Percentiles rank a stretch among this genome's conserved stretches.
Evolutionary conservation across 2,797 vertebrate genomes (phyloP).

Genomic region (Gadopsis bispinosus): DNA sequence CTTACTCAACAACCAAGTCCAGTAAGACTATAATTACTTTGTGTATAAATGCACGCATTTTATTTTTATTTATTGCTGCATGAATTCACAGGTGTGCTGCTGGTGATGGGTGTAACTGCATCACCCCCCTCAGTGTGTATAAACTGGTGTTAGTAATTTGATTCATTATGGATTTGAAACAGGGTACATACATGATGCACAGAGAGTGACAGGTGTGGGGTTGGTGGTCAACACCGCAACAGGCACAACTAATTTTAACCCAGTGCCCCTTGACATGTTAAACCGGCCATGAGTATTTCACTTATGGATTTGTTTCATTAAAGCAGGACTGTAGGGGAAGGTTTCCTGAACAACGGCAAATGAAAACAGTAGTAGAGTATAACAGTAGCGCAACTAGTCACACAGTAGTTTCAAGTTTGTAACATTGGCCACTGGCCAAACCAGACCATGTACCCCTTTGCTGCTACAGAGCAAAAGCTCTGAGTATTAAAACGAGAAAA

Average conservation of each 20-base stretch:
- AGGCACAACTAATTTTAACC: not conserved
- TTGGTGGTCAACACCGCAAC: not conserved
- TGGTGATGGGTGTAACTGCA: not conserved
- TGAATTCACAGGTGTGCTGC: constrained; percentile 3
- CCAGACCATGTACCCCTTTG: no score
- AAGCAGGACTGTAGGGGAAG: not conserved
- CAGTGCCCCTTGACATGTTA: not conserved
- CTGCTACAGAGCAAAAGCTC: no score
- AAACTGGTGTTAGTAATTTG: not conserved
- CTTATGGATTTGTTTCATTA: not conserved
- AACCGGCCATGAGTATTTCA: not conserved
- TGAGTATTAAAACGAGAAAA: not conserved
- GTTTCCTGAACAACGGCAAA: not conserved
- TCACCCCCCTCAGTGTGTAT: not conserved
- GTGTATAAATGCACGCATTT: not conserved
- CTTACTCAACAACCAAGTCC: not conserved
- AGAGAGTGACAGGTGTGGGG: not conserved
- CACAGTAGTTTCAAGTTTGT: not conserved
- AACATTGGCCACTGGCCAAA: not conserved
- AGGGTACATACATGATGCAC: not conserved
- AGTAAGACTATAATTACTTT: not conserved
- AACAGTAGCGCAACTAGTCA: not conserved
- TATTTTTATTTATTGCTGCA: not conserved
- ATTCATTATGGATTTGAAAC: not conserved
- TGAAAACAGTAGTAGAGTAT: constrained; percentile 1